Conservation (phyloP, 1,140 invertebrate genomes). For the Holcopasites calliopsidis region DNA sequence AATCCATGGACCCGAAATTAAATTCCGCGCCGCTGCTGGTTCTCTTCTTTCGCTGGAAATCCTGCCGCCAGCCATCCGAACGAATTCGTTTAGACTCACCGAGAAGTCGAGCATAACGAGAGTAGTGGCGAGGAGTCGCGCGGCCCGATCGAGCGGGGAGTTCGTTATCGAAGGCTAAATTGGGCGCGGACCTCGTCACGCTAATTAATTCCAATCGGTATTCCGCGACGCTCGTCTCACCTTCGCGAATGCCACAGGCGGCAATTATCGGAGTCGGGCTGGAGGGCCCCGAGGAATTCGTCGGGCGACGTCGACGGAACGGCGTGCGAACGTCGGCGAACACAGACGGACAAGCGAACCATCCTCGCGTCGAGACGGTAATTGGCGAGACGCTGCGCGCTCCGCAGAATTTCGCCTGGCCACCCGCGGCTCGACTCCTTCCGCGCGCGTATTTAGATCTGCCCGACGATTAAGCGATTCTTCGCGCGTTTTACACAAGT, state of each 20-base stretch:
- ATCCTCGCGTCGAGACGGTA: slow-evolving; percentile 28
- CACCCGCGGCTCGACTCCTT: too few species aligned
- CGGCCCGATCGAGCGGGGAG: neutral
- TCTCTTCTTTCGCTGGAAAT: too few species aligned
- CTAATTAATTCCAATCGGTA: slow-evolving; percentile 56
- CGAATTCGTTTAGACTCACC: too few species aligned
- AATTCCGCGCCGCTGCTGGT: too few species aligned
- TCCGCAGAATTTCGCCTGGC: too few species aligned
- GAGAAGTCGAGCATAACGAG: too few species aligned
- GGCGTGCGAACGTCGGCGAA: slow-evolving; percentile 9
- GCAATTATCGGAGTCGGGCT: slow-evolving; percentile 42
- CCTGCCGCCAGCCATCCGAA: too few species aligned
- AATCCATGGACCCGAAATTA: neutral
- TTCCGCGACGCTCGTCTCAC: slow-evolving; percentile 36
- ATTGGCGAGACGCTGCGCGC: too few species aligned
- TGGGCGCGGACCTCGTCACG: slow-evolving; percentile 37
- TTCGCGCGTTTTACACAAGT: too few species aligned
- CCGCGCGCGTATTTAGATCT: too few species aligned
- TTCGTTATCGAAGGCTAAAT: slow-evolving; percentile 60
- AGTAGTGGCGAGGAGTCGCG: slow-evolving; percentile 2
- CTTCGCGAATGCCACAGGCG: slow-evolving; percentile 11
- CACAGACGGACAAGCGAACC: neutral
- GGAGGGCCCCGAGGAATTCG: neutral
- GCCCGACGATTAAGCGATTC: too few species aligned
- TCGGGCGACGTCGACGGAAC: slow-evolving; percentile 10